These are phyloP conservation scores for Leptopilina syphax DNA, from an alignment of 2,888 invertebrate species.

Conservation along the genomic window DNA sequence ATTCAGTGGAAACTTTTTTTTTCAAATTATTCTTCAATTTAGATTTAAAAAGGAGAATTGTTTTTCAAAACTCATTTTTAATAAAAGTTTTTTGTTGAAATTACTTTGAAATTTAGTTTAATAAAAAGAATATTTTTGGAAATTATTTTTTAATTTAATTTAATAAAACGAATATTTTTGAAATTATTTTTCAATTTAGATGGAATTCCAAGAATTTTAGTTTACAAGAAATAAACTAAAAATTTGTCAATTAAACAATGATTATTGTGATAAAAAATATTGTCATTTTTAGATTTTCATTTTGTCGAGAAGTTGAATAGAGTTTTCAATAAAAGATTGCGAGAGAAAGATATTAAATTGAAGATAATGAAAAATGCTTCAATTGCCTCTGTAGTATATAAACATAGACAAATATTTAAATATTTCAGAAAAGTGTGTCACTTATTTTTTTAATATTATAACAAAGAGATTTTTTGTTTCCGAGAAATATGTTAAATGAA, in stretches of 20 bases:
- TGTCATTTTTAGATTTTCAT: background rate
- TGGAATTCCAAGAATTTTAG: too few relatives aligned
- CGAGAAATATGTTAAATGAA: background rate
- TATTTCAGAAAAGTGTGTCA: constrained; percentile 19
- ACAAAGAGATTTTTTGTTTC: background rate
- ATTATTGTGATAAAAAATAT: background rate
- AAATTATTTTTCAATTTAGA: too few relatives aligned
- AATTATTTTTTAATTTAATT: too few relatives aligned
- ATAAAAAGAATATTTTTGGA: too few relatives aligned
- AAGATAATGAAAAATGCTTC: constrained; percentile 2
- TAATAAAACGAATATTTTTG: too few relatives aligned
- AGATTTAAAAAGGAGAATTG: too few relatives aligned
- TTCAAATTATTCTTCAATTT: too few relatives aligned
- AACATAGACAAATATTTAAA: constrained; percentile 14
- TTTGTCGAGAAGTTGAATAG: constrained; percentile 3
- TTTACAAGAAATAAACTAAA: background rate
- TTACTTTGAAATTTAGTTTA: too few relatives aligned
- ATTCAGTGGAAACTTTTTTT: too few relatives aligned
- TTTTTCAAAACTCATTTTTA: too few relatives aligned
- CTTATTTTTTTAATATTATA: background rate
- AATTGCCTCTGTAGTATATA: background rate
- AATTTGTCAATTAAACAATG: background rate
- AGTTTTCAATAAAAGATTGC: background rate
- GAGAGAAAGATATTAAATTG: constrained; percentile 6
- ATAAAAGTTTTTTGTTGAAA: too few relatives aligned